Evolutionary conservation across 2,113 vertebrate genomes (phyloP).

Genomic region (Alligator mississippiensis): DNA sequence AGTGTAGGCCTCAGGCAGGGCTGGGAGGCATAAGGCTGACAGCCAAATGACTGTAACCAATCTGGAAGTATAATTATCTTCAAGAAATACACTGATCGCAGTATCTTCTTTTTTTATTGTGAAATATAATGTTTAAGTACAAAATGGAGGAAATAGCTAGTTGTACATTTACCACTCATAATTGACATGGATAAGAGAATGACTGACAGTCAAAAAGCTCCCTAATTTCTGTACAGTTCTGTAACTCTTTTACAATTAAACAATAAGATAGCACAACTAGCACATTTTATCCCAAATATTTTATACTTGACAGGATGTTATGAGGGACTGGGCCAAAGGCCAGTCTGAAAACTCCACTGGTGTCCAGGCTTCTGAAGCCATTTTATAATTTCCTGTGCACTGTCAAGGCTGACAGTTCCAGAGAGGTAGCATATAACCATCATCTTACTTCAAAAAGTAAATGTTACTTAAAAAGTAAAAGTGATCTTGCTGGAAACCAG

Average conservation of each 20-base stretch:
- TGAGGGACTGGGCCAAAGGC: not conserved
- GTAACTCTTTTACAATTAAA: not conserved
- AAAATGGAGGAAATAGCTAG: not conserved
- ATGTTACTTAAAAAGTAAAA: not conserved
- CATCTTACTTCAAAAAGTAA: not conserved
- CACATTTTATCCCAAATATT: not conserved
- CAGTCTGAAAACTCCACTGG: not conserved
- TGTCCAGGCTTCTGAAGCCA: not conserved
- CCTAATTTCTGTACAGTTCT: not conserved
- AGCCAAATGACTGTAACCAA: not conserved
- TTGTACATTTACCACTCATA: not conserved
- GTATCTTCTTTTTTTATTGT: not conserved
- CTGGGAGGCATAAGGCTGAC: accelerated
- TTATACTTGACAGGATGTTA: not conserved
- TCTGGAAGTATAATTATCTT: not conserved
- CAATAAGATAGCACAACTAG: not conserved
- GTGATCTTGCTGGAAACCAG: not conserved
- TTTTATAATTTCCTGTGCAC: not conserved
- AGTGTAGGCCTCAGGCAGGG: not conserved
- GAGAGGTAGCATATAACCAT: not conserved
- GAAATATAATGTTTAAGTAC: not conserved
- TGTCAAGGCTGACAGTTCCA: not conserved
- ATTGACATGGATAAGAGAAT: not conserved
- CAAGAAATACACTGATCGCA: not conserved
- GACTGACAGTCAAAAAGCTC: accelerated